phyloP scores from a whole-genome alignment of 2,113 vertebrate genomes.

The Leiothrix lutea region DNA sequence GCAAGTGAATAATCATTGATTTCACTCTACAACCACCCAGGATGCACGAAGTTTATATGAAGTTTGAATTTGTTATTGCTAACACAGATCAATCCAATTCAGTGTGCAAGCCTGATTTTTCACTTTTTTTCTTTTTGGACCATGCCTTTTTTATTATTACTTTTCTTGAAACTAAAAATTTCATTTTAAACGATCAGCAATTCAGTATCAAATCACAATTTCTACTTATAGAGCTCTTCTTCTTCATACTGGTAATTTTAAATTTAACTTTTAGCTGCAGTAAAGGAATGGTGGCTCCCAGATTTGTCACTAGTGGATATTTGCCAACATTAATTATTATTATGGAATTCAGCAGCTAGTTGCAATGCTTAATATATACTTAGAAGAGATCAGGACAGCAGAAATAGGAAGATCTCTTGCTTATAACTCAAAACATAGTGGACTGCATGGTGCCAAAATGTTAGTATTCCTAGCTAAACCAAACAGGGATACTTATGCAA shows the following conservation, averaged over 20 bases:
- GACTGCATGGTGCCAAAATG: not conserved
- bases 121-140: not conserved
- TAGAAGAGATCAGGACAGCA: not conserved
- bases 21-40: not conserved
- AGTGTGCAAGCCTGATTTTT: not conserved
- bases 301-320: not conserved
- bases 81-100: not conserved
- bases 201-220: not conserved
- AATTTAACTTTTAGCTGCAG: not conserved
- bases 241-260: not conserved
- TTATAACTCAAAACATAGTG: not conserved
- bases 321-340: not conserved
- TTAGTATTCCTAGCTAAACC: not conserved
- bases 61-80: not conserved
- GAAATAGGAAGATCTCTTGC: not conserved
- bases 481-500: not conserved
- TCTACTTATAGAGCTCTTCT: not conserved
- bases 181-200: not conserved
- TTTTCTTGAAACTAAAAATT: not conserved
- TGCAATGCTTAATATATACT: not conserved
- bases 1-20: not conserved
- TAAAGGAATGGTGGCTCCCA: not conserved
- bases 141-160: not conserved
- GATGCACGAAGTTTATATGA: not conserved
- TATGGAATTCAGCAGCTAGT: not conserved